These are phyloP conservation scores for Hypanus sabinus DNA, from an alignment of 2,113 vertebrate species.

Conservation along the genomic window DNA sequence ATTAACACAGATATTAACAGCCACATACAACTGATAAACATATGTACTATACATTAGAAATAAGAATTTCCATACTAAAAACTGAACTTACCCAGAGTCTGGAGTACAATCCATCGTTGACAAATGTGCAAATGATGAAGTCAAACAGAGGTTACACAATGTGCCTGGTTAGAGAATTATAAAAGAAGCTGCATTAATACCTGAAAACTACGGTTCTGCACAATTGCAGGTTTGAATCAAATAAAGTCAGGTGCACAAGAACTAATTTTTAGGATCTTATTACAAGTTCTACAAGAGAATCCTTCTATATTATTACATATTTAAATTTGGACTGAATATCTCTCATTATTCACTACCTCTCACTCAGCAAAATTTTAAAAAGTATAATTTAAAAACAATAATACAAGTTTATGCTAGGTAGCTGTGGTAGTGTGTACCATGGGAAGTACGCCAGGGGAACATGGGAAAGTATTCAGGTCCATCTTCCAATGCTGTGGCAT, in stretches of 20 bases:
- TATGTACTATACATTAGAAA: neutral
- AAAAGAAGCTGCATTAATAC: slow-evolving; percentile 1
- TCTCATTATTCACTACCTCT: neutral
- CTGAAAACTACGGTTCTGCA: neutral
- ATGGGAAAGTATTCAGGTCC: neutral
- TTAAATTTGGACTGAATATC: neutral
- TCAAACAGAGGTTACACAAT: neutral
- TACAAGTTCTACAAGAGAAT: neutral
- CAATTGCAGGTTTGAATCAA: neutral
- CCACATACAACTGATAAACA: neutral
- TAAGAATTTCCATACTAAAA: neutral
- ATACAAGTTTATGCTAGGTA: too few relatives aligned
- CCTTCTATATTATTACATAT: neutral
- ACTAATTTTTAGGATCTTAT: neutral
- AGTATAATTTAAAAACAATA: too few relatives aligned
- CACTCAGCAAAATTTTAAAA: neutral
- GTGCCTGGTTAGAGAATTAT: neutral
- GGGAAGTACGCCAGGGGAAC: too few relatives aligned
- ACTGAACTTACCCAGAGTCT: slow-evolving; percentile 13
- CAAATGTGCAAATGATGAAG: neutral
- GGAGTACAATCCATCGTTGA: slow-evolving; percentile 13
- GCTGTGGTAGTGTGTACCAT: too few relatives aligned
- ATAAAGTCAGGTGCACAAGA: neutral
- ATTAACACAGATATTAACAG: neutral
- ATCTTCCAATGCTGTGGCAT: neutral